Evolutionary conservation across 2,797 vertebrate genomes (phyloP), one percentile per base, ranked within the genome.

Genomic region (Amphiprion clarkii): DNA sequence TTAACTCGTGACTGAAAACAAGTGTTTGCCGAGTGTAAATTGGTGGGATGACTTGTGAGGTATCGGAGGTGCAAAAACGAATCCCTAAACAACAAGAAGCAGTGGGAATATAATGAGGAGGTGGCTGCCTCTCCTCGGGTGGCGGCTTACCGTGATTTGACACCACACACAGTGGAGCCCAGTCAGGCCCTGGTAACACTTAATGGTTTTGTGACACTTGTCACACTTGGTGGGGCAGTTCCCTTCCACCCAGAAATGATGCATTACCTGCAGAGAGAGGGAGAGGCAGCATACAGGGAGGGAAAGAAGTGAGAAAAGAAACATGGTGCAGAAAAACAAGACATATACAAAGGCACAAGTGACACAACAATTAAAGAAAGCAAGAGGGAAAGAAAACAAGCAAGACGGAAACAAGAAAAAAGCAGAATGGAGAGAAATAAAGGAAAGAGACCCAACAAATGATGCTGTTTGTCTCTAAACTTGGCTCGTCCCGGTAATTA

Each of bases 141-240:
- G 95, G 96, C 92, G 94, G 66, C 92, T 86, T 93, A 98, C 97
- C 89, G 97, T 97, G 92, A 97, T 97, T 89, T 99, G 97, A 95
- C 97, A 98, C 97, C 97, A 99, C 82, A 97, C 97, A 88, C 97
- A 98, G 84, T 98, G 97, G 82, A 98, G 96, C 91, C 98, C 97
- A 44, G 97, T 97, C 91, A 99, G 92, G 81, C 97, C 97, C 92
- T 98, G 97, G 94, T 98, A 98, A 93, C 97, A 98, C 88, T 99
- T 99, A 85, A 98, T 95, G 75, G 96, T 97, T 96, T 98, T 98
- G 93, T 98, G 97, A 93, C 97, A 98, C 86, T 99, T 98, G 89
- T 98, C 96, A 91, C 97, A 99, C 92, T 97, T 98, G 85, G 95
- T 96, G 74, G 96, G 96, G 92, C 96, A 98, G 94, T 98, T 99